These are phyloP conservation scores for Podarcis cretensis DNA, from an alignment of 2,113 vertebrate genomes.

Conservation along the genomic window DNA sequence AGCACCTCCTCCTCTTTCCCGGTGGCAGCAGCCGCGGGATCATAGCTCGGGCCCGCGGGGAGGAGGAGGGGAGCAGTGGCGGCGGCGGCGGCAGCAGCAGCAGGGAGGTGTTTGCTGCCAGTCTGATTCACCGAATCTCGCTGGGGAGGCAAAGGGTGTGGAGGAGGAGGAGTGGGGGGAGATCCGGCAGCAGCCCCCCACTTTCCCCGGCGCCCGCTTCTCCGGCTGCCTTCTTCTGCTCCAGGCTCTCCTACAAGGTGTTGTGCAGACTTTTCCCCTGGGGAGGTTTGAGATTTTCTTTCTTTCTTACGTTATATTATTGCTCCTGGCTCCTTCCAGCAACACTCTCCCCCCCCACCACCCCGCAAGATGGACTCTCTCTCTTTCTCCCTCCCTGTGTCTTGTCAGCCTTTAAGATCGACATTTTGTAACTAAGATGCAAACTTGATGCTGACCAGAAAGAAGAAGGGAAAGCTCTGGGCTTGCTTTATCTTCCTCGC, in stretches of 20 bases:
- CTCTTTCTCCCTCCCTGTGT: constrained; percentile 80
- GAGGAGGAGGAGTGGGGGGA: constrained; percentile 50
- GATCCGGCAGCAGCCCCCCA: constrained; percentile 51
- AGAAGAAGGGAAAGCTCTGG: constrained; percentile 53
- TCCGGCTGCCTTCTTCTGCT: constrained; percentile 69
- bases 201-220: constrained; percentile 3
- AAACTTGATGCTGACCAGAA: constrained; percentile 79
- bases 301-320: constrained; percentile 77
- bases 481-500: constrained; percentile 37
- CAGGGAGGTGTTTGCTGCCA: constrained; percentile 74
- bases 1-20: constrained; percentile 68
- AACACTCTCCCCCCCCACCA: constrained; percentile 66
- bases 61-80: constrained; percentile 59
- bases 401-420: constrained; percentile 90
- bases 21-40: constrained; percentile 75
- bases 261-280: constrained; percentile 81
- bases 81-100: not conserved
- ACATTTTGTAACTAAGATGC: constrained; percentile 92
- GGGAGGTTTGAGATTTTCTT: constrained; percentile 80
- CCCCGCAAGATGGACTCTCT: constrained; percentile 99
- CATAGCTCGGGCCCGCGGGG: constrained; percentile 75
- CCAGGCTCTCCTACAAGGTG: constrained; percentile 73
- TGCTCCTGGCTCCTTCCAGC: constrained; percentile 57
- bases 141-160: constrained; percentile 65
- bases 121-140: constrained; percentile 64